Base-by-base conservation (phyloP, 1,140 invertebrate genomes). In the Anthonomus grandis region DNA sequence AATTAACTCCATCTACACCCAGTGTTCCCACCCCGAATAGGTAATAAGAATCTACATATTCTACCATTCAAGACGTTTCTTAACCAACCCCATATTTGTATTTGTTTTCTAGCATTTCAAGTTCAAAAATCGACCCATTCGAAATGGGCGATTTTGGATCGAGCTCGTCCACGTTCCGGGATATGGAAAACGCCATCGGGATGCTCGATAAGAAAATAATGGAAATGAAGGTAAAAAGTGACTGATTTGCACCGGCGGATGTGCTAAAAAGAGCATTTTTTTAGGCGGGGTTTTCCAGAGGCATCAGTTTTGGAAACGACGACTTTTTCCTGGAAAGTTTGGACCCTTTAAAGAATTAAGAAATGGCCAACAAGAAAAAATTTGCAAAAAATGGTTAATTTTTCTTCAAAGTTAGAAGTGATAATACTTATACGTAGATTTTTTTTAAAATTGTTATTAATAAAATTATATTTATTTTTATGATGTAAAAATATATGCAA, bases 291-390 rank as follows among this genome's bases (percentile, higher is more conserved):
- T 90, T 90, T 68, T 89, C 86, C 73, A 79, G 85, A 70, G 87
- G 87, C 39, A 75, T 90, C 24, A 82, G 85, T 3, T 86, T 89
- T 68, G 85, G 86, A 34, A 86, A 88, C 57, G 89, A 91, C 70
- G 89, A 92, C 74, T 92, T 92, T 70, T 87, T 86, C n/a, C 69
- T 93, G 61, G 89, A 91, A 71, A 89, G 86, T 73, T 78, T 91
- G 64, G 90, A 91, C 78, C 90, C 89, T 36, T 75, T 91, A 52
- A 75, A 77, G 57, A 79, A 79, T 57, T 72, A 64, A 62, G 41
- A n/a, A n/a, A 50, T 12, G 8, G 22, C 15, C 22, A 12, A 25
- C 4, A 6, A 13, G 4, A 1, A 25, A n/a, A 10, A 45, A 22
- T 42, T 10, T 5, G 15, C 8, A 13, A 38, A 38, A 38, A 13